These are phyloP conservation scores for Lordiphosa clarofinis DNA, from an alignment of 1,140 invertebrate species.

Conservation along the genomic window DNA sequence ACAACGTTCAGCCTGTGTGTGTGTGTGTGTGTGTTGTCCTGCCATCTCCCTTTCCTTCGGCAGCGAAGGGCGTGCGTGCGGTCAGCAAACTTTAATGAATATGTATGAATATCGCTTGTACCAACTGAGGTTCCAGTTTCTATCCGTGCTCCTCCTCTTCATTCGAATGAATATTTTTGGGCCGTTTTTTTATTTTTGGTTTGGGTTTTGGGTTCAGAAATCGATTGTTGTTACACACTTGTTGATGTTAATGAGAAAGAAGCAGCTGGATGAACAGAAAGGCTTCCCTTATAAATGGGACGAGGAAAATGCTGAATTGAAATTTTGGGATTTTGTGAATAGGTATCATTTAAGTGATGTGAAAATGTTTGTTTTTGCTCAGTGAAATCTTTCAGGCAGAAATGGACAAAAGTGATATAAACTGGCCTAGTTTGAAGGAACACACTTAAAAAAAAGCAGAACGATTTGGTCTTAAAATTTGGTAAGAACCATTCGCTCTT, in stretches of 20 bases:
- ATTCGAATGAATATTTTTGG: slow-evolving; percentile 4
- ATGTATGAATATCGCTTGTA: slow-evolving; percentile 74
- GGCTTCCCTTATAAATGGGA: not conserved
- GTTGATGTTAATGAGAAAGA: slow-evolving; percentile 59
- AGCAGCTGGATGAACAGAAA: too few relatives aligned
- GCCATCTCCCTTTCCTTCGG: slow-evolving; percentile 1
- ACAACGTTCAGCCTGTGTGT: slow-evolving; percentile 23
- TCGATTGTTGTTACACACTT: slow-evolving; percentile 46
- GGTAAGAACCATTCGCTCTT: too few relatives aligned
- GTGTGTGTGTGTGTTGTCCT: slow-evolving; percentile 16
- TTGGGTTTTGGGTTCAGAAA: not conserved
- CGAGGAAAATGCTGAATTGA: too few relatives aligned
- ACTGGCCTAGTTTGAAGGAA: too few relatives aligned
- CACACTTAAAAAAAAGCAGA: too few relatives aligned
- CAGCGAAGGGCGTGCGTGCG: slow-evolving; percentile 53
- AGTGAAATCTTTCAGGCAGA: too few relatives aligned
- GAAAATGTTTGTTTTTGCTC: too few relatives aligned
- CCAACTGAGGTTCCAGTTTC: slow-evolving; percentile 27
- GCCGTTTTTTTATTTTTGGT: too few relatives aligned
- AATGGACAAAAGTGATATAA: too few relatives aligned
- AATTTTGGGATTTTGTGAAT: too few relatives aligned
- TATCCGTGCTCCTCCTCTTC: slow-evolving; percentile 1
- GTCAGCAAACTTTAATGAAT: slow-evolving; percentile 77
- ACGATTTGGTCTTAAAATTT: too few relatives aligned
- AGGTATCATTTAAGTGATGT: too few relatives aligned